Base-by-base conservation (phyloP, 2,888 invertebrate genomes). In the Stegana nigrithorax region DNA sequence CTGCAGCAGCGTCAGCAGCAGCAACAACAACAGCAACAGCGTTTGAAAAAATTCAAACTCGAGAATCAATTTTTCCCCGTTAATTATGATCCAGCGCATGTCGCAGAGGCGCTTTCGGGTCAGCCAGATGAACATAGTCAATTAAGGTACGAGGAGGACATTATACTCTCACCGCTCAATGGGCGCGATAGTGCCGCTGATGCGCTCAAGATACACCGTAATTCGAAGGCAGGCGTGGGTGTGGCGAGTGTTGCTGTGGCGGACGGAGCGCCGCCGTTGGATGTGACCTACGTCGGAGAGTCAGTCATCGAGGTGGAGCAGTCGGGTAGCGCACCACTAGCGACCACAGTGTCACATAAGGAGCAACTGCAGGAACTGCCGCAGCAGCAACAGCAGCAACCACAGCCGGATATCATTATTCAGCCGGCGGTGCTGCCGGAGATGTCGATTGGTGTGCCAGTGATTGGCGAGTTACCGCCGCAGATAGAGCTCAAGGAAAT, bases 401-500 rank as follows among this genome's bases (percentile, higher is more conserved):
- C 67, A 26, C 68, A 70, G 47, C 73, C 81, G 23, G 84, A 85
- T 62, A 84, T 86, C 21, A 80, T 86, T 3, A 86, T 86, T 55
- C 83, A 86, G 63, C 86, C 86, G 6, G 85, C 84, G 7, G 73
- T 84, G 42, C 70, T 84, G n/a, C 84, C 86, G 4, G 85, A 85
- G 60, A 71, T 85, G 72, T 81, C 85, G 1, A 84, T 86, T 26
- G 85, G 85, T 10, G 85, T 86, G 17, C 86, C 86, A 0, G 84
- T 86, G 2, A 86, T 86, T 62, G 86, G 84, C 1, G 86, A 86
- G 67, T 64, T 86, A 27, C 86, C 86, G 17, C 86, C 86, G 17
- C 86, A 86, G 72, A 85, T 86, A 63, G 85, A 86, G 68, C 73
- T 86, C 2, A 84, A 83, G 68, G 85, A 85, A 75, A 84, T 85